phyloP scores from a whole-genome alignment of 2,888 invertebrate species.

The Netelia inedita region DNA sequence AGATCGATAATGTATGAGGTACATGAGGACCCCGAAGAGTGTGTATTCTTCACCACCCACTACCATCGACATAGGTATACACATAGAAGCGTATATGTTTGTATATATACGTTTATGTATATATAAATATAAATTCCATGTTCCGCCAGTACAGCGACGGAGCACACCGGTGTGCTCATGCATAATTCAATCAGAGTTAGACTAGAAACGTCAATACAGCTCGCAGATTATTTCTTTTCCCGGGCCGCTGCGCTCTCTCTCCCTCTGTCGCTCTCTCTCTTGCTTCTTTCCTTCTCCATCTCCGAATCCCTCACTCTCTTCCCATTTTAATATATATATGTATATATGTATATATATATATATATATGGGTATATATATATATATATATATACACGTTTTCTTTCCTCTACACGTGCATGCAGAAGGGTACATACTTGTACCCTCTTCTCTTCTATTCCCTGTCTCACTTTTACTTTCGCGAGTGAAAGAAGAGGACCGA shows the following conservation, averaged over 20 bases:
- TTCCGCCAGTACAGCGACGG: slow-evolving; percentile 65
- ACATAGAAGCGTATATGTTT: background rate
- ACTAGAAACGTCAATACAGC: slow-evolving; percentile 86
- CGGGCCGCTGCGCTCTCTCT: slow-evolving; percentile 78
- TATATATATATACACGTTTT: slow-evolving; percentile 13
- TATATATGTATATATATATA: slow-evolving; percentile 35
- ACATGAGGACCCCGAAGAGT: slow-evolving; percentile 42
- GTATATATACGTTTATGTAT: slow-evolving; percentile 59
- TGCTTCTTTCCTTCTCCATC: slow-evolving; percentile 62
- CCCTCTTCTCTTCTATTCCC: slow-evolving; percentile 53
- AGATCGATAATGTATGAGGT: slow-evolving; percentile 70
- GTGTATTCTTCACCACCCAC: slow-evolving; percentile 43
- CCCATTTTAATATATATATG: slow-evolving; percentile 52
- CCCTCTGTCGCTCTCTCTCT: slow-evolving; percentile 73
- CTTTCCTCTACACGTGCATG: slow-evolving; percentile 14
- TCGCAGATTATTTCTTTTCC: slow-evolving; percentile 85
- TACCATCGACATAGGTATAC: background rate
- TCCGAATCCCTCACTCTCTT: slow-evolving; percentile 67
- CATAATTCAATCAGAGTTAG: slow-evolving; percentile 86
- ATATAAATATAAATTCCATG: background rate
- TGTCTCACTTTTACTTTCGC: slow-evolving; percentile 51
- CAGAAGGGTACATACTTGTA: slow-evolving; percentile 58
- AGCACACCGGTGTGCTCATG: slow-evolving; percentile 84
- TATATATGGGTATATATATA: slow-evolving; percentile 35
- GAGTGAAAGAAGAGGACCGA: slow-evolving; percentile 32